Base-by-base conservation (phyloP, 2,797 vertebrate species). In the Sebastes matsubarae region DNA sequence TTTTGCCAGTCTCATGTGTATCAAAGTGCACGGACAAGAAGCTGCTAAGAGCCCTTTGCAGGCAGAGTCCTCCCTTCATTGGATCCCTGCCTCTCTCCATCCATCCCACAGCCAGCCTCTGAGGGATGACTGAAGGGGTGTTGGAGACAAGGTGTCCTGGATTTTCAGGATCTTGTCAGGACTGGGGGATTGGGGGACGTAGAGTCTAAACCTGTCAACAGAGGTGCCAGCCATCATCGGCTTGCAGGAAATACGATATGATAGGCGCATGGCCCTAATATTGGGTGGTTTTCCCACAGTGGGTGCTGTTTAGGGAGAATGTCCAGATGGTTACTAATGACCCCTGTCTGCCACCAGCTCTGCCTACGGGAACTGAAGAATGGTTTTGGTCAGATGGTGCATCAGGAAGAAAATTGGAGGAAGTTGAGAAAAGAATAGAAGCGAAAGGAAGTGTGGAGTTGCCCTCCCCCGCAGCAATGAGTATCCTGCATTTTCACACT, bases 241-340 rank as follows among this genome's bases (percentile, higher is more conserved):
- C 60, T 83, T 46, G 61, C 50, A 82, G 79, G 74, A 87, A 93
- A 93, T 91, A 73, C 71, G 81, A 92, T 88, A 78, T 93, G 93
- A 95, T 92, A 81, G 90, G 83, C 52, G 67, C 75, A 81, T 52
- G 46, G 75, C 38, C 74, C 70, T 74, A 75, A 84, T 89, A 88
- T 86, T 86, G 76, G 72, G 81, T 69, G 70, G 52, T 83, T 86
- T 85, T 89, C 92, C 88, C 84, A 88, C 20, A 84, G 86, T 75
- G 82, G 74, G 30, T 79, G 60, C 84, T 75, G 78, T 90, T 93
- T 77, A 71, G 75, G 81, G 89, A 87, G 25, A 84, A 67, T 81
- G 82, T 81, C 84, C 88, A 93, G 89, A 90, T 83, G 67, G 78
- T 89, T 91, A 84, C 82, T 88, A 92, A 93, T 90, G 88, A 91